Conservation (phyloP, 2,113 vertebrate species). For the Coregonus clupeaformis region DNA sequence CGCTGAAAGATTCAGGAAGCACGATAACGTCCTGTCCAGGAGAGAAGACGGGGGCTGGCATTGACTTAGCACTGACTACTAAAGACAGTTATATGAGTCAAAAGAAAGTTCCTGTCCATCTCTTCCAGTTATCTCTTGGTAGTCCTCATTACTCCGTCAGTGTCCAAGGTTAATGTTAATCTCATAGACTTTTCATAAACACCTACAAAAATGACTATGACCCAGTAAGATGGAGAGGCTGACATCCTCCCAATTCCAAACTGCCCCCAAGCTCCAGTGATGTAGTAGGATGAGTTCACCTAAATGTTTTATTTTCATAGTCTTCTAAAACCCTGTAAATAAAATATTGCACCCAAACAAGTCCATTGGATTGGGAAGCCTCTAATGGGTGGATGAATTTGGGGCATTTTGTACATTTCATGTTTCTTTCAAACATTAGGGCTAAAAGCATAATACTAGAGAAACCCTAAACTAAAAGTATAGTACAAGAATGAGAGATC, state of each 20-base stretch:
- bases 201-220: too few species aligned
- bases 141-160: neutral
- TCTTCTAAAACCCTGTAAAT: neutral
- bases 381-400: neutral
- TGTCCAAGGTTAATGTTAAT: too few species aligned
- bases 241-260: too few species aligned
- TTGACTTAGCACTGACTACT: neutral
- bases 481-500: slow-evolving; percentile 13
- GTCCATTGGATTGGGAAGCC: neutral
- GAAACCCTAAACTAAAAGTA: too few species aligned
- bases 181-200: too few species aligned
- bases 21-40: slow-evolving; percentile 12
- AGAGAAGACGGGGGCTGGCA: neutral
- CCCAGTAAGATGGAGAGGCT: too few species aligned
- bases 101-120: neutral
- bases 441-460: too few species aligned
- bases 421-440: neutral
- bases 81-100: neutral
- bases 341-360: neutral
- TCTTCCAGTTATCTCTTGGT: neutral
- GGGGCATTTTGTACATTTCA: neutral
- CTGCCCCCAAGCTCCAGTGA: too few species aligned
- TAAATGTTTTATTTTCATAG: neutral
- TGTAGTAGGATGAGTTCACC: neutral
- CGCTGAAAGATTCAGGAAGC: slow-evolving; percentile 54